Base-by-base conservation (phyloP, 2,113 vertebrate species). In the Pseudonaja textilis region DNA sequence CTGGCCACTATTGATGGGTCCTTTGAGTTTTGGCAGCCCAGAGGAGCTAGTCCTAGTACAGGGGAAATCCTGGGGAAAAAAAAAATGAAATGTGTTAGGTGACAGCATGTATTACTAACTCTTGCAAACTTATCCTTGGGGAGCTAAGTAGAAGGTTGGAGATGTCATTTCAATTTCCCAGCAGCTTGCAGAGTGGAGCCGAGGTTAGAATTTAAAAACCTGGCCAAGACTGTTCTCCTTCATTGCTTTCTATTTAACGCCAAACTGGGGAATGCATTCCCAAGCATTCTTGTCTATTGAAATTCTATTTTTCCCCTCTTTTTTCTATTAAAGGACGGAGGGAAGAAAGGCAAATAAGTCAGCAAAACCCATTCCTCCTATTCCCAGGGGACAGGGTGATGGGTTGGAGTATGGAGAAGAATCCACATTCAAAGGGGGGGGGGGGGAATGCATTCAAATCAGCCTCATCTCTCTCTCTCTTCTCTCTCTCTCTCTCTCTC, bases 401-500 rank as follows among this genome's bases (percentile, higher is more conserved):
- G 69, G 69, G n/a, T 39, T 18, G 16, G 69, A 26, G 26, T 29
- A 0, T 10, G 69, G 69, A 34, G n/a, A 69, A 81, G n/a, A 39
- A 74, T 34, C n/a, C 69, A 74, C 2, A 97, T 97, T 95, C 95
- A 97, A 94, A 45, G 59, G 88, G 93, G 45, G 56, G 91, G 88
- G 93, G 56, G 91, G 88, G 93, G 57, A 59, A 85, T 94, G 91
- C 90, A 85, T 5, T 90, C 90, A 81, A 6, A 94, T 91, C 96
- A 96, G 91, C 93, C 93, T 94, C 34, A 96, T 95, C 57, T 96
- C 97, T 94, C 23, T 90, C 96, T 95, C 57, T 96, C 96, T n/a
- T n/a, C n/a, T n/a, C n/a, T 95, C 25, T 91, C 96, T 95, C 57
- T 96, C 97, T 94, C 23, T 90, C 96, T 95, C 23, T 96, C 97